phyloP scores from a whole-genome alignment of 1,140 invertebrate species.

The Solen grandis region DNA sequence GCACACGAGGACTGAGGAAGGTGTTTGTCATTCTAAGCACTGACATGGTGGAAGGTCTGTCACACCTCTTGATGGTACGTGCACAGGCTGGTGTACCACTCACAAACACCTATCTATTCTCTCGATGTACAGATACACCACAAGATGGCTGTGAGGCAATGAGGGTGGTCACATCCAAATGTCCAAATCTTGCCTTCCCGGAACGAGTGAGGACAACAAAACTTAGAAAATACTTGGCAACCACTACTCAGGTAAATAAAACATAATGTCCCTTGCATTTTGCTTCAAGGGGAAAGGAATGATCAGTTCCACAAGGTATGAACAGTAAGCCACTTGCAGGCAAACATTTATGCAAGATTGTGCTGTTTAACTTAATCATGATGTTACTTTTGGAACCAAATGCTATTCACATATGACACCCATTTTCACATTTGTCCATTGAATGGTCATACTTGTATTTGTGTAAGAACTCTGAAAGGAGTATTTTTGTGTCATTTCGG shows the following conservation, averaged over 20 bases:
- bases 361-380: no score
- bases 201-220: conserved; percentile 7
- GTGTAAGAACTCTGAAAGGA: no score
- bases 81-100: neutral
- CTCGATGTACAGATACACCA: conserved; percentile 2
- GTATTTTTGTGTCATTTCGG: no score
- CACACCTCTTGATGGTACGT: neutral
- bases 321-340: no score
- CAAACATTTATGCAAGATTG: no score
- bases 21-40: conserved; percentile 43
- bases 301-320: no score
- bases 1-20: conserved; percentile 50
- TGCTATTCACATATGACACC: no score
- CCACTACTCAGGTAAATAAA: conserved; percentile 30
- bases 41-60: conserved; percentile 32
- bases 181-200: conserved; percentile 27
- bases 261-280: no score
- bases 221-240: conserved; percentile 48
- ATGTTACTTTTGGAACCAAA: no score
- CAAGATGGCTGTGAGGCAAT: conserved; percentile 31
- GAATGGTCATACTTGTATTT: no score
- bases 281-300: no score
- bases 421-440: no score
- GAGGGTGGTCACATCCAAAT: conserved; percentile 16
- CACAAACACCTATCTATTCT: neutral